Base-by-base conservation (phyloP, 2,888 invertebrate genomes). In the Yponomeuta evonymella region DNA sequence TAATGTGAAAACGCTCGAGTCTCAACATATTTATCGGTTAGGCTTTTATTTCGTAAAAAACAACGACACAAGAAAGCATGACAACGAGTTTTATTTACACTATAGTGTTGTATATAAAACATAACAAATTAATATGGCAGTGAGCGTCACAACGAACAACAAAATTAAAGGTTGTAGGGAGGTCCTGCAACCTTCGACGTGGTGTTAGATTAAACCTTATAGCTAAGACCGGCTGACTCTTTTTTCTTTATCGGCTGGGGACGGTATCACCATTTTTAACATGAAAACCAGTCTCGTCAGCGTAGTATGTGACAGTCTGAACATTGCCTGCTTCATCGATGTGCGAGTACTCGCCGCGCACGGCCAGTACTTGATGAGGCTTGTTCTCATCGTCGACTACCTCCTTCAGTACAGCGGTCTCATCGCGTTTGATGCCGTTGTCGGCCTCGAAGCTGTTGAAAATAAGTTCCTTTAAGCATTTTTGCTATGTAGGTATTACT, bases 201-300 rank as follows among this genome's bases (percentile, higher is more conserved):
- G 15, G 51, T 58, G 51, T 15, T 58, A 43, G 43, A 8, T 43
- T 43, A 43, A 43, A 43, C 43, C 43, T 43, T 12, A 58, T 58
- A 58, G 15, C 5, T 58, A 12, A 58, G 51, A 15, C 51, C 15
- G 51, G 51, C 51, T 58, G 12, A 15, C 51, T 12, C 51, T 67
- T 36, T 8, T 51, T 51, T 2, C 23, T 23, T 51, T 66, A 70
- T 70, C 62, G 83, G 78, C 75, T 78, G 70, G 95, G 95, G 78
- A 95, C 82, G 82, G 94, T 94, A 0, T 89, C 89, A 67, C 95
- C 94, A n/a, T n/a, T n/a, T 68, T 93, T 91, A 1, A 94, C 92
- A 74, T 93, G 93, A 92, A 87, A 95, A 73, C 95, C 95, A 74
- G 83, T 93, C 83, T 95, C 94, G 75, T 95, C 95, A 69, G 94